phyloP scores from a whole-genome alignment of 2,113 vertebrate species.

The Peromyscus maniculatus region DNA sequence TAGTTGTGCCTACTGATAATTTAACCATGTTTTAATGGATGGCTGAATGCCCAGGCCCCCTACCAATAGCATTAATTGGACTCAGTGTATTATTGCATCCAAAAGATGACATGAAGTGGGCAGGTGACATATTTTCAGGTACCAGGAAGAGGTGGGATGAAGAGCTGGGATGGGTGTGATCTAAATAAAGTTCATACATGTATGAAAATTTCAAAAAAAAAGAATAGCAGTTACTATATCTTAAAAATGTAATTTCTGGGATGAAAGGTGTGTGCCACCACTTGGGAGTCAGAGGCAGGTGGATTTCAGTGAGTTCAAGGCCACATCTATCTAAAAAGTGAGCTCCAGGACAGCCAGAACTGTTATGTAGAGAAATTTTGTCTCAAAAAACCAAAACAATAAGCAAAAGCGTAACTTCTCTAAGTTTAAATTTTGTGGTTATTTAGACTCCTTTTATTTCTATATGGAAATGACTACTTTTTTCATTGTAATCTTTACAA shows the following conservation, averaged over 20 bases:
- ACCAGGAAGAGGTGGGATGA: not conserved
- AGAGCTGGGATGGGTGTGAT: not conserved
- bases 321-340: not conserved
- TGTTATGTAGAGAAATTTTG: not conserved
- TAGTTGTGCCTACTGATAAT: not conserved
- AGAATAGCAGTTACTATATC: not conserved
- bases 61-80: not conserved
- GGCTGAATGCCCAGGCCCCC: accelerated
- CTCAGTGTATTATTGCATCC: not conserved
- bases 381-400: not conserved
- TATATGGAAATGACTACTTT: not conserved
- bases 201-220: not conserved
- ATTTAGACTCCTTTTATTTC: too few species aligned
- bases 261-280: not conserved
- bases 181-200: not conserved
- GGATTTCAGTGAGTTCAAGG: not conserved
- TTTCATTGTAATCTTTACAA: not conserved
- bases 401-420: not conserved
- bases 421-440: not conserved
- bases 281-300: not conserved
- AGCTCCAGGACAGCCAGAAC: not conserved
- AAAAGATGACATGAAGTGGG: not conserved
- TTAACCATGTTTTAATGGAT: not conserved
- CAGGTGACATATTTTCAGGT: not conserved
- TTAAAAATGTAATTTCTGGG: not conserved